Evolutionary conservation across 2,113 vertebrate genomes (phyloP).

Genomic region (Phrynosoma blainvillii): DNA sequence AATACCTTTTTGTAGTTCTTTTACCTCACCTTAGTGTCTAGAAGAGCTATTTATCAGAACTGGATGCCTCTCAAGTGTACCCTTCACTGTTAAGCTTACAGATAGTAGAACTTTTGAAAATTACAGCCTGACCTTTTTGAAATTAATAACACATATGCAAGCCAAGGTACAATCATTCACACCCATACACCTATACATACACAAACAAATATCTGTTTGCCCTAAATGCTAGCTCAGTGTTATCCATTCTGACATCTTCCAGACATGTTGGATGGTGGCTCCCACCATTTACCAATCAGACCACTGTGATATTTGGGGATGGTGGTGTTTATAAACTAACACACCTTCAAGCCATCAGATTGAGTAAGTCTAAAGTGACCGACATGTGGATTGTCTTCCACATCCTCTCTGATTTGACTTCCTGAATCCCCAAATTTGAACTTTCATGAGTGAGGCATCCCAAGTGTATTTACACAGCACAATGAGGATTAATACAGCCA

Average conservation of each 20-base stretch:
- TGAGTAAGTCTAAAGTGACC: background rate
- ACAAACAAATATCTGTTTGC: background rate
- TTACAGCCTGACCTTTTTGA: background rate
- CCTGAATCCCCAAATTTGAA: too few relatives aligned
- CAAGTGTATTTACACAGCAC: background rate
- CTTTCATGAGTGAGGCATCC: too few relatives aligned
- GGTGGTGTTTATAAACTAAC: background rate
- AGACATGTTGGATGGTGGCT: too few relatives aligned
- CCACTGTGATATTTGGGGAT: background rate
- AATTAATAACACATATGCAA: slow-evolving; percentile 12
- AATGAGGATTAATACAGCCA: background rate
- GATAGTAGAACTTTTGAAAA: background rate
- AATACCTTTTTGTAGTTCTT: background rate
- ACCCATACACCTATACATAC: background rate
- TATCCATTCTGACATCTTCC: too few relatives aligned
- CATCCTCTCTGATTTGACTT: too few relatives aligned
- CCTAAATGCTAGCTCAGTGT: background rate
- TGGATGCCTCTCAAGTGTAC: background rate
- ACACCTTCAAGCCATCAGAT: background rate
- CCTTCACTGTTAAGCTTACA: background rate
- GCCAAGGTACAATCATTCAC: background rate
- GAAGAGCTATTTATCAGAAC: background rate
- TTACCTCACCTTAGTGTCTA: background rate
- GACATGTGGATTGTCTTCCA: background rate
- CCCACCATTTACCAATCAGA: too few relatives aligned